Percentiles rank a stretch among this genome's conserved stretches.
These are phyloP conservation scores for Callithrix jacchus DNA, from an alignment of 2,113 vertebrate genomes.

Conservation along the genomic window DNA sequence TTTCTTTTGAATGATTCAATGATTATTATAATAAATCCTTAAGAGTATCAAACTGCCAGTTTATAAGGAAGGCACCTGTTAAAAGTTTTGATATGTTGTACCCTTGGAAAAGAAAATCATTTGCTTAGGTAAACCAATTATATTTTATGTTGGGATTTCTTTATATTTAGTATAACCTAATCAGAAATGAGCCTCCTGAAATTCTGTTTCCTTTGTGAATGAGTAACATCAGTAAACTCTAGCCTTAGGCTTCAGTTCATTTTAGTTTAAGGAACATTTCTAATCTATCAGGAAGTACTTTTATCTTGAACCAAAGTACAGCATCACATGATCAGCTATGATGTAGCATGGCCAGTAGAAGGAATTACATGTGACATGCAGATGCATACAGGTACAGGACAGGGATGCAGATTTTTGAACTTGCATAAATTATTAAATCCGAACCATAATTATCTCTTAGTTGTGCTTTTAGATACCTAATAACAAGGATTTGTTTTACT, in stretches of 20 bases:
- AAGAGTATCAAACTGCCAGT: neutral
- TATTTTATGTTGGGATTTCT: neutral
- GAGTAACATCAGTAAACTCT: neutral
- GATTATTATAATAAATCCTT: slow-evolving; percentile 1
- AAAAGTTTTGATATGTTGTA: neutral
- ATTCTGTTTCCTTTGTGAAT: neutral
- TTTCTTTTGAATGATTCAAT: slow-evolving; percentile 35
- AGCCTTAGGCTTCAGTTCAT: slow-evolving; percentile 10
- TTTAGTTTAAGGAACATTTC: slow-evolving; percentile 35
- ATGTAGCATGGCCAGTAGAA: neutral
- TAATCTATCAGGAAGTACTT: slow-evolving; percentile 35
- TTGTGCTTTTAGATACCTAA: neutral
- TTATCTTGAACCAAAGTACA: slow-evolving; percentile 42
- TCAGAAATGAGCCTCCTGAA: slow-evolving; percentile 10
- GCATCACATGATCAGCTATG: neutral
- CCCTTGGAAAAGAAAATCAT: neutral
- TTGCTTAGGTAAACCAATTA: neutral
- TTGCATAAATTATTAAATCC: neutral
- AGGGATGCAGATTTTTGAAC: neutral
- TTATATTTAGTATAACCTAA: neutral
- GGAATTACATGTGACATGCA: neutral
- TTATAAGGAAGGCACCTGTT: neutral
- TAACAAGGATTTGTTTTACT: neutral
- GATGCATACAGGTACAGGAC: neutral
- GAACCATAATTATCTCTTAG: neutral